phyloP scores from a whole-genome alignment of 2,888 invertebrate genomes.

The Conus canariensis region DNA sequence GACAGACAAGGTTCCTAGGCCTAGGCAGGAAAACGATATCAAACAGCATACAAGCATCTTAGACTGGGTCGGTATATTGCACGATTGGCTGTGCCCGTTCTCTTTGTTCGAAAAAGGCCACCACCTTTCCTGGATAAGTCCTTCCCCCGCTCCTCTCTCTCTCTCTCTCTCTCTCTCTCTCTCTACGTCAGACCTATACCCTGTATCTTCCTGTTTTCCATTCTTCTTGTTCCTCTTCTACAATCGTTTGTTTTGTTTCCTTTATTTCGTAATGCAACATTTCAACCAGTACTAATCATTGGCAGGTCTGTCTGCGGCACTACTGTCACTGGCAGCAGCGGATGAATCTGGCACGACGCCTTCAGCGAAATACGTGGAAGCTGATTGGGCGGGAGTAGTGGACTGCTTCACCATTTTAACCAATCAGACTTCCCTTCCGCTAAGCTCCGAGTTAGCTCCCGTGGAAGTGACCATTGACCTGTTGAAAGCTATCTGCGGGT shows the following conservation, averaged over 20 bases:
- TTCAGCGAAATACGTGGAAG: neutral
- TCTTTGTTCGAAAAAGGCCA: too few relatives aligned
- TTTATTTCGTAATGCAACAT: too few relatives aligned
- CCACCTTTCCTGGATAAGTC: neutral
- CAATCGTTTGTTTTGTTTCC: too few relatives aligned
- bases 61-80: too few relatives aligned
- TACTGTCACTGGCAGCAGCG: neutral
- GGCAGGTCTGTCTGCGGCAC: neutral
- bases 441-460: neutral
- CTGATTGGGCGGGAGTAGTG: conserved; percentile 30
- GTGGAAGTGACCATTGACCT: conserved; percentile 26
- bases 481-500: conserved; percentile 38
- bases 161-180: neutral
- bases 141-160: neutral
- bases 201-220: neutral
- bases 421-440: conserved; percentile 37
- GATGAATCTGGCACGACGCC: neutral
- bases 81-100: too few relatives aligned
- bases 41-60: too few relatives aligned
- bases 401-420: conserved; percentile 35
- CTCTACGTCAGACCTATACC: neutral
- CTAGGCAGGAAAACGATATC: too few relatives aligned
- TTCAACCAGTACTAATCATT: too few relatives aligned
- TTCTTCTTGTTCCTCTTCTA: too few relatives aligned
- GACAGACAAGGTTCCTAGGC: too few relatives aligned